These are phyloP conservation scores for Microchrysa polita DNA, from an alignment of 2,888 invertebrate species.

Conservation along the genomic window DNA sequence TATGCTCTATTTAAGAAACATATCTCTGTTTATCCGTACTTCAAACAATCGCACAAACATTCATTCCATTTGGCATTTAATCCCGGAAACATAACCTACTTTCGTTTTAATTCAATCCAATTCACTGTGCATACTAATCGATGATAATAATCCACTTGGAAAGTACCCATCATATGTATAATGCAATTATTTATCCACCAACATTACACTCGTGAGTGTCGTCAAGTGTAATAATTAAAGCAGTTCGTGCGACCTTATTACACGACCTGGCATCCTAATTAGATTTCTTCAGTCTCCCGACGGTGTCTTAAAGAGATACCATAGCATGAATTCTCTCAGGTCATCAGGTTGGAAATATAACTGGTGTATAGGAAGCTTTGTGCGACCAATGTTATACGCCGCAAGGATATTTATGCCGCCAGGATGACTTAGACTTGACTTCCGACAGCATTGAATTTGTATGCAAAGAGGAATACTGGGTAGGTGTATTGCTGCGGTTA, in stretches of 20 bases:
- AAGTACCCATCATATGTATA: constrained; percentile 21
- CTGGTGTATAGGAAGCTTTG: background rate
- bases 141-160: constrained; percentile 35
- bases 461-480: background rate
- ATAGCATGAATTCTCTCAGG: background rate
- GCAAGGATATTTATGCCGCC: background rate
- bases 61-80: too few species aligned
- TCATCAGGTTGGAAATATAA: too few species aligned
- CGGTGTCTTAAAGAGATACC: background rate
- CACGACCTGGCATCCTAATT: constrained; percentile 26
- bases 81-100: too few species aligned
- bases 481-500: background rate
- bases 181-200: constrained; percentile 31
- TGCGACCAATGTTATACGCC: background rate
- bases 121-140: constrained; percentile 34
- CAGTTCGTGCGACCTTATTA: constrained; percentile 40
- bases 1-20: too few species aligned
- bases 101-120: constrained; percentile 10
- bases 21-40: too few species aligned
- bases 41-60: too few species aligned
- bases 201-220: constrained; percentile 34
- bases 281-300: constrained; percentile 27
- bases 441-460: background rate
- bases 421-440: background rate
- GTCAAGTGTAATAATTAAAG: constrained; percentile 37